Base-by-base conservation (phyloP, 2,888 invertebrate species). In the Harpalus rufipes region DNA sequence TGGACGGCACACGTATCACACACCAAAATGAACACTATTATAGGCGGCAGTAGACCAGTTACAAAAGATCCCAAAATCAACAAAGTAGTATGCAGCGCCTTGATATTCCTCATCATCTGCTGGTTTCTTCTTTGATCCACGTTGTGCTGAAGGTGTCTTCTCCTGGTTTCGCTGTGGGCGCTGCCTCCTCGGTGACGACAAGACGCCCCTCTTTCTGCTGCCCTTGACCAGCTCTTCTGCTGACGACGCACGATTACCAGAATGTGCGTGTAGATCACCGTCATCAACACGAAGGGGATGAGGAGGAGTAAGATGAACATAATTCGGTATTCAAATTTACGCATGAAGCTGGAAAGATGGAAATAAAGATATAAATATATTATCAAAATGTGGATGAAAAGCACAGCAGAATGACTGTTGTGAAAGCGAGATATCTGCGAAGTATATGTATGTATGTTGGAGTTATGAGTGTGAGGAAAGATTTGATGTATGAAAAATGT, bases 11-110 rank as follows among this genome's bases (percentile, higher is more conserved):
- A 76, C 10, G 78, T 39, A 0, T 25, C 88, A 88, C 94, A 94
- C 72, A 93, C 91, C n/a, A 94, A 89, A 25, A 93, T 90, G 89
- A 91, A 94, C 85, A 92, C 90, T 7, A 93, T 87, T 1, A 93
- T 91, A 0, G 93, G 94, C 0, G 95, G 95, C 89, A 94, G 91
- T 93, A 94, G 94, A 0, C 94, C 94, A 10, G 94, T 88, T 8
- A 92, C 88, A 88, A 93, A 94, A 0, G 92, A 92, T 41, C 94
- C 94, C 41, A 94, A 90, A 86, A 95, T 94, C 76, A 94, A 90
- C 44, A 94, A 89, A 0, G 94, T 94, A 0, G 94, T 94, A 87
- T 92, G 91, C 59, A 94, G 91, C 7, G 94, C 94, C 88, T 93
- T 93, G 82, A 92, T 90, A 86, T 92, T 93, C 16, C 91, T 90